phyloP scores from a whole-genome alignment of 2,113 vertebrate species.

The Lethenteron reissneri region DNA sequence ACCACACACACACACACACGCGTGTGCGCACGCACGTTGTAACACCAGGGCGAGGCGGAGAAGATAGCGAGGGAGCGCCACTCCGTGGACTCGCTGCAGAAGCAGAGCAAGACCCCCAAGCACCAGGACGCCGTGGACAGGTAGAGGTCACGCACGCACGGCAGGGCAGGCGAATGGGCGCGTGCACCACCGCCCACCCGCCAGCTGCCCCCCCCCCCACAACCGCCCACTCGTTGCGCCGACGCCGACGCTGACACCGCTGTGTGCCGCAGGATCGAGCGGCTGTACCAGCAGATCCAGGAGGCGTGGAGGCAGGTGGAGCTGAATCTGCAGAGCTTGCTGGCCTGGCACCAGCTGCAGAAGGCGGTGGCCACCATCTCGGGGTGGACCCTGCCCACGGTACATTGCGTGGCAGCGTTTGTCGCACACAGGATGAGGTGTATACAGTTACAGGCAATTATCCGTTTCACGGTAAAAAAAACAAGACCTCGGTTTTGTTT shows the following conservation, averaged over 20 bases:
- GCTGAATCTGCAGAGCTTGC: conserved; percentile 3
- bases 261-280: background rate
- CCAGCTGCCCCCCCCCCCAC: too few relatives aligned
- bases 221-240: too few relatives aligned
- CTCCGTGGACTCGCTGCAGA: background rate
- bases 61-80: background rate
- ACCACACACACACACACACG: background rate
- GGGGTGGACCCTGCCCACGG: background rate
- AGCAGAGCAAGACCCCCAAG: background rate
- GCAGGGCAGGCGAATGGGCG: too few relatives aligned
- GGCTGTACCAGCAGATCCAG: conserved; percentile 2
- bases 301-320: conserved; percentile 1
- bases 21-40: background rate
- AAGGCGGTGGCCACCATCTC: background rate
- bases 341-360: conserved; percentile 4
- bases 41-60: background rate
- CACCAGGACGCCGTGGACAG: background rate
- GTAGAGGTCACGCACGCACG: too few relatives aligned
- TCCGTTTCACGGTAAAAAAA: too few relatives aligned
- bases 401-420: background rate
- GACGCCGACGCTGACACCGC: too few relatives aligned
- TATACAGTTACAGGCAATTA: too few relatives aligned
- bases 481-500: too few relatives aligned
- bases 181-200: too few relatives aligned
- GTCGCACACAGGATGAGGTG: too few relatives aligned